These are phyloP conservation scores for Papilio glaucus DNA, from an alignment of 1,140 invertebrate genomes.

Conservation along the genomic window DNA sequence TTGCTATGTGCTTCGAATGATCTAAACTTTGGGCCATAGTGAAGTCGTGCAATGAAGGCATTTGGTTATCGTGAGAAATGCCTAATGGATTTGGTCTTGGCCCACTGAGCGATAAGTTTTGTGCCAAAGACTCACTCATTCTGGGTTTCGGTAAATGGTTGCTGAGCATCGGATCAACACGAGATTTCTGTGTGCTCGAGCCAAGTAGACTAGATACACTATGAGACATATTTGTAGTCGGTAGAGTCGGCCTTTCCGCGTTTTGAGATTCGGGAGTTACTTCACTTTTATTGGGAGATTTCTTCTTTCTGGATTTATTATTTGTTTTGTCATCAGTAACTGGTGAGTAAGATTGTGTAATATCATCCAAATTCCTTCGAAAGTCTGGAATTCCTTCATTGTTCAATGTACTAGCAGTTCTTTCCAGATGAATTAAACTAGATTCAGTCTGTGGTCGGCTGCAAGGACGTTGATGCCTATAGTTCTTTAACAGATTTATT, in stretches of 20 bases:
- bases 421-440: conserved; percentile 75
- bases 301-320: conserved; percentile 75
- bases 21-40: conserved; percentile 47
- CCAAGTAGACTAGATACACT: conserved; percentile 74
- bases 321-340: conserved; percentile 67
- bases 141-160: conserved; percentile 33
- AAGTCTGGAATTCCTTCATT: conserved; percentile 79
- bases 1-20: conserved; percentile 38
- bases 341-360: conserved; percentile 79
- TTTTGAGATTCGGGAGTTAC: conserved; percentile 59
- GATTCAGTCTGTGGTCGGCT: conserved; percentile 67
- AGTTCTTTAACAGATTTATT: conserved; percentile 81
- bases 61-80: conserved; percentile 50
- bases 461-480: conserved; percentile 74
- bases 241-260: conserved; percentile 46
- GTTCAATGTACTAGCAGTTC: conserved; percentile 72
- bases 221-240: conserved; percentile 65
- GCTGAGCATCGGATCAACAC: conserved; percentile 17
- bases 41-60: conserved; percentile 44
- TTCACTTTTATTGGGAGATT: conserved; percentile 62
- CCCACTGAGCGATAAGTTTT: conserved; percentile 25
- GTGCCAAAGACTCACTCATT: conserved; percentile 26
- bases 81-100: conserved; percentile 31
- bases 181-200: conserved; percentile 46
- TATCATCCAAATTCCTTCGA: conserved; percentile 78